Evolutionary conservation across 2,797 vertebrate species (phyloP).

Genomic region (Meriones psammophilus): DNA sequence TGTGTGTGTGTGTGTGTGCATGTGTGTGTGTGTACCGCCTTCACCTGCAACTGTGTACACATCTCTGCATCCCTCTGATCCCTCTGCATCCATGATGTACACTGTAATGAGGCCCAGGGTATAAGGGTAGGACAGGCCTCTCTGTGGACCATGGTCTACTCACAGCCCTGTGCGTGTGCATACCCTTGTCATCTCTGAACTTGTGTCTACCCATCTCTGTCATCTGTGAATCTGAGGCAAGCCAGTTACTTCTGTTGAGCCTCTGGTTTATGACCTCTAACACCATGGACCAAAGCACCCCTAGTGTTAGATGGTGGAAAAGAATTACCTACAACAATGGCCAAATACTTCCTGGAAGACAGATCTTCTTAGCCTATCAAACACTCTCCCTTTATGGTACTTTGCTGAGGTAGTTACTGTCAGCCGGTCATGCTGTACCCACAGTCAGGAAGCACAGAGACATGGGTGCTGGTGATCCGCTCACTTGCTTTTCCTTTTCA

Average conservation of each 20-base stretch:
- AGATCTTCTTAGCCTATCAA: background rate
- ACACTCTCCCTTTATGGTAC: background rate
- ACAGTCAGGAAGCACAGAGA: background rate
- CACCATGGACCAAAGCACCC: background rate
- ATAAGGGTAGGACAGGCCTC: background rate
- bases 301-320: background rate
- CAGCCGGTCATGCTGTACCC: background rate
- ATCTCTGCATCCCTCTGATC: background rate
- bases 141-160: background rate
- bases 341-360: background rate
- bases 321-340: background rate
- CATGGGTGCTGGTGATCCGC: background rate
- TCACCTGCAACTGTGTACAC: background rate
- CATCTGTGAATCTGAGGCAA: background rate
- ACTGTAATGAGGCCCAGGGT: too few relatives aligned
- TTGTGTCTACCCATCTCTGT: too few relatives aligned
- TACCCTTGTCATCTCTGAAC: background rate
- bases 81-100: background rate
- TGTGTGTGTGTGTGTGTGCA: too few relatives aligned
- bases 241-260: background rate
- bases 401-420: background rate
- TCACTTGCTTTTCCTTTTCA: background rate
- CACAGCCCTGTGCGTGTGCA: background rate
- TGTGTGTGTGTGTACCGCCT: too few relatives aligned
- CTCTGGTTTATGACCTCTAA: background rate